These are phyloP conservation scores for Heterohyrax brucei DNA, from an alignment of 2,797 vertebrate genomes.

Conservation along the genomic window DNA sequence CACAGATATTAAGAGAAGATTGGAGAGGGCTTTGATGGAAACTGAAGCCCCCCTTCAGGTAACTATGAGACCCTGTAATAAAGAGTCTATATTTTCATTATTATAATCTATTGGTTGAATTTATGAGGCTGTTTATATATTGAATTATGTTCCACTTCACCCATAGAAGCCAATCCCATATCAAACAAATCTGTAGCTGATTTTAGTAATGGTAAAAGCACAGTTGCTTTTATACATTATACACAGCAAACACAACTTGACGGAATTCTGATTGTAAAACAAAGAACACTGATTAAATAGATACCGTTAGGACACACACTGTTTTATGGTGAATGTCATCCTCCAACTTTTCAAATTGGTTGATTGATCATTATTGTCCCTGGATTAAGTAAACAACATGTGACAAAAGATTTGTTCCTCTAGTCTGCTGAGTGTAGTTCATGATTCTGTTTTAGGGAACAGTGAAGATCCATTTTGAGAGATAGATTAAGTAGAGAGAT, in stretches of 20 bases:
- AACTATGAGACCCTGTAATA: slow-evolving; percentile 43
- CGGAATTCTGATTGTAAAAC: slow-evolving; percentile 1
- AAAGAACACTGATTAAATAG: slow-evolving; percentile 27
- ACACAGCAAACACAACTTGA: background rate
- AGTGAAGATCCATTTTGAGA: background rate
- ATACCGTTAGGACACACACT: background rate
- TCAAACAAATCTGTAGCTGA: background rate
- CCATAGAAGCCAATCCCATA: background rate
- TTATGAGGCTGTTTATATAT: slow-evolving; percentile 61
- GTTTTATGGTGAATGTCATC: background rate
- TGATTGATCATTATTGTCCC: background rate
- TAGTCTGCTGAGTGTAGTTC: background rate
- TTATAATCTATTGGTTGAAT: background rate
- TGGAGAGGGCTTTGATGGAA: slow-evolving; percentile 95
- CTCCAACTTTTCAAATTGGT: background rate
- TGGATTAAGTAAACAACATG: slow-evolving; percentile 10
- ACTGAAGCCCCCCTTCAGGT: slow-evolving; percentile 96
- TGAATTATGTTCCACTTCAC: slow-evolving; percentile 20
- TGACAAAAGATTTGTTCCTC: background rate
- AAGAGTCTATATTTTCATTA: background rate
- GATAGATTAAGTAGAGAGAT: slow-evolving; percentile 12
- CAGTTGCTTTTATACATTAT: background rate
- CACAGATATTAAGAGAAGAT: slow-evolving; percentile 92
- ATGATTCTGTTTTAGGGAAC: background rate
- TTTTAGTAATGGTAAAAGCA: background rate